Evolutionary conservation across 2,888 invertebrate species (phyloP).

Genomic region (Sturmia bella): DNA sequence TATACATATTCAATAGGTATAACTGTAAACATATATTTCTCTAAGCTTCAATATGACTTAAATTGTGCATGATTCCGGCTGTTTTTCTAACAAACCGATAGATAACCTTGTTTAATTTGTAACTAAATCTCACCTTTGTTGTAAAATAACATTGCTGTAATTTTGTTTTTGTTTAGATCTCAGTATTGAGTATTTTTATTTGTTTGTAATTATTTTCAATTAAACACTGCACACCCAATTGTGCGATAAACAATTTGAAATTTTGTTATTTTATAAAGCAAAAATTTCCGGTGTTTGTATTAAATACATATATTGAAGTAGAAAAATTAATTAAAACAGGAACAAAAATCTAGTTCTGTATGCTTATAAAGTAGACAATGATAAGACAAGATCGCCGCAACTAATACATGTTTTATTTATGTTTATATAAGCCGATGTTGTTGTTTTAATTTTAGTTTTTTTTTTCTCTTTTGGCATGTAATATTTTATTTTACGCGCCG

Average conservation of each 20-base stretch:
- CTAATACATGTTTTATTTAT: slow-evolving; percentile 28
- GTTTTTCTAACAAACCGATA: background rate
- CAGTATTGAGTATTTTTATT: slow-evolving; percentile 10
- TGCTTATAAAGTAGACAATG: slow-evolving; percentile 42
- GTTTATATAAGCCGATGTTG: background rate
- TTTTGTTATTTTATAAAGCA: background rate
- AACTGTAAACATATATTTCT: too few species aligned
- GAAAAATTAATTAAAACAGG: slow-evolving; percentile 19
- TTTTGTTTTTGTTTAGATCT: slow-evolving; percentile 22
- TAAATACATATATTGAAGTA: background rate
- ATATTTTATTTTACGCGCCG: slow-evolving; percentile 16
- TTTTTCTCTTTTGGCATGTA: slow-evolving; percentile 7
- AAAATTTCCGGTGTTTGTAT: slow-evolving; percentile 10
- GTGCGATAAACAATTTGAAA: background rate
- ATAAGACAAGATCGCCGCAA: slow-evolving; percentile 47
- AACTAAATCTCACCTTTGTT: slow-evolving; percentile 60
- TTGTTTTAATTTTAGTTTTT: too few species aligned
- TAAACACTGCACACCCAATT: background rate
- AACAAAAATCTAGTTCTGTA: slow-evolving; percentile 34
- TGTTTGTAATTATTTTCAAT: background rate
- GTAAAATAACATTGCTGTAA: slow-evolving; percentile 44
- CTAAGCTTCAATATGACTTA: too few species aligned
- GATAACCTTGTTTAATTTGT: slow-evolving; percentile 37
- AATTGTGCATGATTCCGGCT: background rate
- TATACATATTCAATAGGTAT: too few species aligned